These are phyloP conservation scores for Cepaea nemoralis DNA, from an alignment of 1,140 invertebrate genomes.

Conservation along the genomic window DNA sequence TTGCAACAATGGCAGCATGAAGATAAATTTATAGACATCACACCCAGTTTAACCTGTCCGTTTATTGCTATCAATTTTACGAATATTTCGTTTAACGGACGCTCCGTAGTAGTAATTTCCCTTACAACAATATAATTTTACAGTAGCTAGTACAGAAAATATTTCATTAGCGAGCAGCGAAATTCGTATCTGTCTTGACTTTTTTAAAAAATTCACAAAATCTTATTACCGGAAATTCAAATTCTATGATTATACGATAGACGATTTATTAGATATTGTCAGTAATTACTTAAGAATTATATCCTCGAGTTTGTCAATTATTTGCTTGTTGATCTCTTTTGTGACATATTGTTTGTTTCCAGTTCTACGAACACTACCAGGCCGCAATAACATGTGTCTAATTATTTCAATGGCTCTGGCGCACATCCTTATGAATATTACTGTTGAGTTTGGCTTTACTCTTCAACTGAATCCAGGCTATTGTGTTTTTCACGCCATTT, in stretches of 20 bases:
- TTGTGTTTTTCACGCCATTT: not conserved
- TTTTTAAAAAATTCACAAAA: conserved; percentile 12
- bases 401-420: not conserved
- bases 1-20: not conserved
- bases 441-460: not conserved
- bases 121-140: not conserved
- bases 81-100: not conserved
- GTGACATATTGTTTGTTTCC: conserved; percentile 15
- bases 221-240: not conserved
- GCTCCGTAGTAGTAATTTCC: not conserved
- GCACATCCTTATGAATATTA: not conserved
- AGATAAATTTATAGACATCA: not conserved
- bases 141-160: not conserved
- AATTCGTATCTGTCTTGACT: not conserved
- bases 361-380: not conserved
- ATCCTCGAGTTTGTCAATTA: not conserved
- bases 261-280: not conserved
- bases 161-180: not conserved
- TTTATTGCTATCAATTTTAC: conserved; percentile 9
- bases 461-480: not conserved
- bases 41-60: not conserved
- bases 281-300: not conserved
- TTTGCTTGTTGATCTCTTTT: not conserved
- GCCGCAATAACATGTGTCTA: conserved; percentile 6
- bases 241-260: too few relatives aligned